Base-by-base conservation (phyloP, 2,113 vertebrate genomes). In the Aptenodytes forsteri region DNA sequence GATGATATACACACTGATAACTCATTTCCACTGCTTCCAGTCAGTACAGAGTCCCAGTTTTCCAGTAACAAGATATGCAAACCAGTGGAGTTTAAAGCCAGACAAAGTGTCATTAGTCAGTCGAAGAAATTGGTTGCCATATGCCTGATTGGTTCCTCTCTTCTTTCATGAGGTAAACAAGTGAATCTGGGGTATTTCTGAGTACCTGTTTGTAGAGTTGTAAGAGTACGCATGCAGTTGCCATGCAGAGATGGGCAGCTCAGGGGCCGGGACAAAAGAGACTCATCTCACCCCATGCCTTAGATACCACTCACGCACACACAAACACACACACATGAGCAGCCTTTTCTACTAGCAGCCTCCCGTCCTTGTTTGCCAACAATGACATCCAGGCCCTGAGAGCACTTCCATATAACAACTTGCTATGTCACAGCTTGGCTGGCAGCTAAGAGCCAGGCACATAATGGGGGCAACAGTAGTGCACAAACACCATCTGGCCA, bases 401-500 rank as follows among this genome's bases (percentile, higher is more conserved):
- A 84, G 30, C 75, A 25, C 83, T 91, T 84, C 85, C 72, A 54
- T 83, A 1, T 54, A 91, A 89, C 69, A 83, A 90, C 61, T 64
- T 85, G 40, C 40, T 89, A 49, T 73, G 84, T 95, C 82, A 90
- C 90, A 95, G 75, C 58, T 90, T 94, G 92, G 84, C 84, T 97
- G 95, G 61, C 82, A 91, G 93, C 66, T 84, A 85, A 83, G 34
- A 95, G 70, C 19, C 73, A 83, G 70, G 47, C 81, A 77, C 49
- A 14, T 85, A 96, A 95, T 1, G 95, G 90, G 81, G 93, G 93
- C 82, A 95, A 80, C 75, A 49, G 61, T 25, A 79, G 34, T 55
- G 83, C 49, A 64, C 66, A 93, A 95, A 97, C 87, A 94, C 90
- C 92, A 95, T 93, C 87, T 97, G 96, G 82, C 56, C 70, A 61